These are phyloP conservation scores for Poecilia velifera DNA, from an alignment of 2,797 vertebrate species.

Conservation along the genomic window DNA sequence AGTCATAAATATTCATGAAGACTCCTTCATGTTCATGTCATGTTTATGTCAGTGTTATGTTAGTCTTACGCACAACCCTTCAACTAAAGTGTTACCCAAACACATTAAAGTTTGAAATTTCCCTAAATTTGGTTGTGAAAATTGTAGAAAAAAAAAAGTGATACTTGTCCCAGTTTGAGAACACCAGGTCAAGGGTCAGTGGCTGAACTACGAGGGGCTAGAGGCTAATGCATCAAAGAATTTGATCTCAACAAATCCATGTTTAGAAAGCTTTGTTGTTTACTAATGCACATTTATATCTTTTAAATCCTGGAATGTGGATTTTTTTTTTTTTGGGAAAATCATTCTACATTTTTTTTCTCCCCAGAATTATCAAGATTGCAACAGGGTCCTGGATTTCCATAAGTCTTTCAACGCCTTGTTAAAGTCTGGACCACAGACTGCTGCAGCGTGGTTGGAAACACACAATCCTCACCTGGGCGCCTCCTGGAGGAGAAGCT, in stretches of 20 bases:
- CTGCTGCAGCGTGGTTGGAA: too few relatives aligned
- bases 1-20: too few relatives aligned
- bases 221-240: neutral
- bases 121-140: neutral
- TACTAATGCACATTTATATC: neutral
- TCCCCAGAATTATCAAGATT: neutral
- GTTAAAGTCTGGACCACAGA: neutral
- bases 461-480: conserved; percentile 69
- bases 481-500: conserved; percentile 78
- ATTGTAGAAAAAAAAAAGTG: neutral
- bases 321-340: neutral
- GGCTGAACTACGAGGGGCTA: neutral
- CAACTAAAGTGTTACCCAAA: neutral
- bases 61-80: neutral
- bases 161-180: neutral
- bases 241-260: neutral
- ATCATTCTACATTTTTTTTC: neutral
- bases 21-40: too few relatives aligned
- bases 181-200: neutral
- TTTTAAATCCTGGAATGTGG: neutral
- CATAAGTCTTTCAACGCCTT: neutral
- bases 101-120: neutral
- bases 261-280: neutral
- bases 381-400: neutral
- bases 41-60: too few relatives aligned